phyloP scores from a whole-genome alignment of 2,113 vertebrate genomes.

The Pachypanchax playfairii region DNA sequence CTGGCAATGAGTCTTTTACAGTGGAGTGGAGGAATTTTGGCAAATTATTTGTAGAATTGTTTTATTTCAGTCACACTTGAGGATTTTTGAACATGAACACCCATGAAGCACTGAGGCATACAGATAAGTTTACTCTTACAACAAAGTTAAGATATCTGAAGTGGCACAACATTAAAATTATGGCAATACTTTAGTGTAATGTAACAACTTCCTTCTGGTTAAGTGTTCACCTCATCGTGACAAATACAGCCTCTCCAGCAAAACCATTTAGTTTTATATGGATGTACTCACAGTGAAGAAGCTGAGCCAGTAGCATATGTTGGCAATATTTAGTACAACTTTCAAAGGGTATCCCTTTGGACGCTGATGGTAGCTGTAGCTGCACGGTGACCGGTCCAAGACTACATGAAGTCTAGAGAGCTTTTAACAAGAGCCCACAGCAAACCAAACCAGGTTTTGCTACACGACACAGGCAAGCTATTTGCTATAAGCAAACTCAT shows the following conservation, averaged over 20 bases:
- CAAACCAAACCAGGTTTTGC: slow-evolving; percentile 59
- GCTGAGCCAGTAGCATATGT: slow-evolving; percentile 33
- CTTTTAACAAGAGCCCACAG: slow-evolving; percentile 34
- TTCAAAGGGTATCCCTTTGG: slow-evolving; percentile 60
- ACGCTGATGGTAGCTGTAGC: slow-evolving; percentile 65
- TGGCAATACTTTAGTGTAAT: slow-evolving; percentile 14
- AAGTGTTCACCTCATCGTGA: slow-evolving; percentile 5
- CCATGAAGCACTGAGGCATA: slow-evolving; percentile 14
- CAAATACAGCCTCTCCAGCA: slow-evolving; percentile 25
- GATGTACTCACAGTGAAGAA: slow-evolving; percentile 66
- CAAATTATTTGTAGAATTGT: too few relatives aligned
- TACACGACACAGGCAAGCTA: slow-evolving; percentile 49
- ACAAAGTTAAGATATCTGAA: slow-evolving; percentile 25
- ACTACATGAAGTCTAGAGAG: slow-evolving; percentile 74
- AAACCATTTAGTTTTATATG: slow-evolving; percentile 49
- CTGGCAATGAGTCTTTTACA: too few relatives aligned
- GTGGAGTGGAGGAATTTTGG: too few relatives aligned
- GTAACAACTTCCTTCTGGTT: slow-evolving; percentile 20
- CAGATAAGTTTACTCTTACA: slow-evolving; percentile 21
- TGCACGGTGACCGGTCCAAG: slow-evolving; percentile 43
- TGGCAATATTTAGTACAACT: slow-evolving; percentile 35
- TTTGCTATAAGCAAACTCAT: slow-evolving; percentile 64
- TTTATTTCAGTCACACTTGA: too few relatives aligned
- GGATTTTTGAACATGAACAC: too few relatives aligned
- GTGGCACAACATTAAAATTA: slow-evolving; percentile 25